phyloP scores from a whole-genome alignment of 1,140 invertebrate genomes.

The Hypothenemus hampei region DNA sequence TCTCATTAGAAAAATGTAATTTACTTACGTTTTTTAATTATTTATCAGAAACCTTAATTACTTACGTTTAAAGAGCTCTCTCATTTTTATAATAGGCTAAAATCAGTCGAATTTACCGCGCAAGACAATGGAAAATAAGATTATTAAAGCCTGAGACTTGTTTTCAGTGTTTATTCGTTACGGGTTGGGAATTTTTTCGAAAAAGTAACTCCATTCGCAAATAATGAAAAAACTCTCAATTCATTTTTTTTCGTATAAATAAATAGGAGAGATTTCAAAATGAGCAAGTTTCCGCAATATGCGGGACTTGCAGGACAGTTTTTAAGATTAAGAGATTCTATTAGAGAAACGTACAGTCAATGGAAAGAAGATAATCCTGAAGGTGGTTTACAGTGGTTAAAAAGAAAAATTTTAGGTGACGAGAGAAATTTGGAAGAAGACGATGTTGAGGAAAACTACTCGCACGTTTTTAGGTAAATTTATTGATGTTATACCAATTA shows the following conservation, averaged over 20 bases:
- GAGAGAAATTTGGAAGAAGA: conserved; percentile 3
- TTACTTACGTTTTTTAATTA: neutral
- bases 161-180: neutral
- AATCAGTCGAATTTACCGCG: conserved; percentile 1
- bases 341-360: conserved; percentile 54
- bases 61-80: neutral
- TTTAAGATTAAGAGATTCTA: conserved; percentile 61
- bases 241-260: neutral
- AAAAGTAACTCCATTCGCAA: no score
- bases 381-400: conserved; percentile 44
- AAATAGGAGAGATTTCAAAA: neutral
- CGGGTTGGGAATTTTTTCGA: no score
- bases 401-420: conserved; percentile 21
- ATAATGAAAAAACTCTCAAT: no score
- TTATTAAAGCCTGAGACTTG: neutral
- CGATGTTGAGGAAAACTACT: conserved; percentile 55
- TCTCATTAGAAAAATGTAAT: neutral
- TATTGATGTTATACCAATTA: neutral
- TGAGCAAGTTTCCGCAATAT: neutral
- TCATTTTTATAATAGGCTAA: neutral
- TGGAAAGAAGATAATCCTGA: conserved; percentile 56
- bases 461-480: conserved; percentile 70
- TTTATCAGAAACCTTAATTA: neutral
- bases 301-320: conserved; percentile 61
- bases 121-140: conserved; percentile 13